Evolutionary conservation across 1,140 invertebrate genomes (phyloP).

Genomic region (Habropoda laboriosa): DNA sequence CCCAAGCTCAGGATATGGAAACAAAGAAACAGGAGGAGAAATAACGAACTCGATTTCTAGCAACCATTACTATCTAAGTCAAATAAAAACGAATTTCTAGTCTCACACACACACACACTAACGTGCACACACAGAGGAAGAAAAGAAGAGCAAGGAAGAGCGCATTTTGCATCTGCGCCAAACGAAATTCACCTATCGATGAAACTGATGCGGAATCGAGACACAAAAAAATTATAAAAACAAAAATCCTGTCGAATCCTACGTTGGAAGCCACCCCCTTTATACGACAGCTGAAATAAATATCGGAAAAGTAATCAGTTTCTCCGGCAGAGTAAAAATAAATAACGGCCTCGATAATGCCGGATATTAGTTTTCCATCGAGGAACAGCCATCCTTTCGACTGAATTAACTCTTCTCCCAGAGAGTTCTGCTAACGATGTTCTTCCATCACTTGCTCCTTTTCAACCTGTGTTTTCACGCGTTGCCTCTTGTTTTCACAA

Average conservation of each 20-base stretch:
- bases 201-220: neutral
- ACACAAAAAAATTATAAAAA: too few species aligned
- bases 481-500: neutral
- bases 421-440: slow-evolving; percentile 29
- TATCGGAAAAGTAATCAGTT: slow-evolving; percentile 66
- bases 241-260: neutral
- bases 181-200: neutral
- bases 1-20: neutral
- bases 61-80: neutral
- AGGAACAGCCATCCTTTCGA: slow-evolving; percentile 36
- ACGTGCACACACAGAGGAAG: neutral
- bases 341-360: slow-evolving; percentile 53
- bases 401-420: slow-evolving; percentile 9
- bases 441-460: slow-evolving; percentile 36
- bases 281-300: slow-evolving; percentile 55
- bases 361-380: slow-evolving; percentile 58
- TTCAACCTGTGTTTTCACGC: neutral
- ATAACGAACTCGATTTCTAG: slow-evolving; percentile 15
- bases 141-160: neutral
- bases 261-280: neutral
- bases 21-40: slow-evolving; percentile 4
- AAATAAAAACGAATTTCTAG: neutral
- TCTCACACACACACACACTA: too few species aligned
- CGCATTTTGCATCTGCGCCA: neutral
- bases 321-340: slow-evolving; percentile 44